Base-by-base conservation (phyloP, 2,888 invertebrate species). In the Meteorus colon region DNA sequence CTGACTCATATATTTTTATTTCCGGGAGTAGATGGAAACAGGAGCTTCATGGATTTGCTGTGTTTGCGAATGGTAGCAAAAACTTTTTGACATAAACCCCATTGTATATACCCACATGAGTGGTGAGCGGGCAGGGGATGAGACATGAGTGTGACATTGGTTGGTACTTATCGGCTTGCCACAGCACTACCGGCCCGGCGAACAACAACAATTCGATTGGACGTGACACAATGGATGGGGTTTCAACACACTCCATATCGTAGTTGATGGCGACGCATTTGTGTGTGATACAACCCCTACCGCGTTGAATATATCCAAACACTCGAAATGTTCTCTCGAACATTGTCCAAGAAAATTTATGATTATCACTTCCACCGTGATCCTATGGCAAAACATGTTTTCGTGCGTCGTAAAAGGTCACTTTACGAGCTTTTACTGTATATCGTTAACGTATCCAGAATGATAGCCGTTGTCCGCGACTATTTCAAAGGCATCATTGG, bases 171-270 rank as follows among this genome's bases (percentile, higher is more conserved):
- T 73, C 67, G 67, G 73, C 66, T 65, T 24, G 66, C 67, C 67
- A 73, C 73, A 73, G 73, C 59, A 73, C 51, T 48, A 63, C 73
- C 65, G 19, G 12, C 27, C 37, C n/a, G 48, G 62, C 69, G 65
- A 75, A 63, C 51, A 75, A 51, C 69, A 63, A 62, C 65, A 70
- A 75, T 75, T 75, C 70, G 51, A 70, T 70, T 70, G 34, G 69
- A 59, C 37, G 45, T n/a, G 37, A 70, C 34, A 55, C 74, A 74
- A 70, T 75, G 55, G 51, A 55, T 51, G 51, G 2, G 55, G 51
- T 31, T 31, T 51, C 12, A 29, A 41, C 19, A 24, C 41, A 19
- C 55, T 19, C 19, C 55, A 55, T 55, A 55, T 19, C 19, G 48
- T 19, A 8, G 19, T 19, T 55, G 55, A 55, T 55, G 55, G n/a